Conservation (phyloP, 2,888 invertebrate species). For the Marasmarcha lunaedactyla region DNA sequence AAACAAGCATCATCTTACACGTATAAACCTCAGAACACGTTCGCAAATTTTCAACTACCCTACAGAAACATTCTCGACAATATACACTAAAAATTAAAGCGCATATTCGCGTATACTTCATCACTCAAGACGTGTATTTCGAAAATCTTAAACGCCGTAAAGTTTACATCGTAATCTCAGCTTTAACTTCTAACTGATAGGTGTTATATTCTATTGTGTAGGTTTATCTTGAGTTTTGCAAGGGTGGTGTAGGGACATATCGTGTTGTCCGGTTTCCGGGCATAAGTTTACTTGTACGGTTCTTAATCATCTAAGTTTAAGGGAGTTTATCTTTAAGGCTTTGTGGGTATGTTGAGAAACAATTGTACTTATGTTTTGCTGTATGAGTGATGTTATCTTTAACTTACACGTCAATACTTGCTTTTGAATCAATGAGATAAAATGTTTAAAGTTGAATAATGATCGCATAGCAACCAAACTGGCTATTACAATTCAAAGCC, state of each 20-base stretch:
- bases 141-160: constrained; percentile 26
- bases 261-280: constrained; percentile 67
- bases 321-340: no score
- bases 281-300: constrained; percentile 31
- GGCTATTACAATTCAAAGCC: no score
- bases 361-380: no score
- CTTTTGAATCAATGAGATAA: no score
- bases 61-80: constrained; percentile 52
- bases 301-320: constrained; percentile 1
- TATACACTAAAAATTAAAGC: constrained; percentile 46
- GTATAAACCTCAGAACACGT: constrained; percentile 40
- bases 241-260: constrained; percentile 31
- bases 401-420: no score
- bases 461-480: no score
- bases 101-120: constrained; percentile 48
- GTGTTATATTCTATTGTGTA: constrained; percentile 15
- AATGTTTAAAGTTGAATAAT: no score
- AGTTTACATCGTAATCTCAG: constrained; percentile 16
- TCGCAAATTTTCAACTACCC: constrained; percentile 3
- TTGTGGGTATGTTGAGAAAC: no score
- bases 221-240: constrained; percentile 8
- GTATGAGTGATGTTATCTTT: no score
- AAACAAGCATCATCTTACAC: constrained; percentile 70
- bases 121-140: constrained; percentile 13
- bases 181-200: constrained; percentile 22